Conservation (phyloP, 1,140 invertebrate genomes). For the Cydia pomonella region DNA sequence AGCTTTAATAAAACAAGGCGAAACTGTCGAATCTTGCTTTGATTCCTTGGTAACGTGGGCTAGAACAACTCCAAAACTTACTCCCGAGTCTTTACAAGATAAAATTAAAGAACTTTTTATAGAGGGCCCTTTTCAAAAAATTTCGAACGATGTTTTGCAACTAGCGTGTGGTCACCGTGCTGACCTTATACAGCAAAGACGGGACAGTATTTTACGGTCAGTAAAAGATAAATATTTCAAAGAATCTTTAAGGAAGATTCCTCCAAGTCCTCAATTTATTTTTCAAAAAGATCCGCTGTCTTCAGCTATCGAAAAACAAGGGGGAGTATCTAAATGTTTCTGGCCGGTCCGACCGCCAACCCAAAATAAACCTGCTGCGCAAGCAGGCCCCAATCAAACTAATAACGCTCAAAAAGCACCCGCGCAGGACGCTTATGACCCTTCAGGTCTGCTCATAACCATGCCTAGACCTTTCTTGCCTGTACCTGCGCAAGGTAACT, state of each 20-base stretch:
- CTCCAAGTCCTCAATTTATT: not conserved
- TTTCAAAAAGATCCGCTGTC: not conserved
- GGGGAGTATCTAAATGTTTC: conserved; percentile 4
- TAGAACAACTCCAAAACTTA: not conserved
- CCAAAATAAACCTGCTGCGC: not conserved
- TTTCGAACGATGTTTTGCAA: conserved; percentile 27
- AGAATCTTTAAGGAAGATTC: conserved; percentile 5
- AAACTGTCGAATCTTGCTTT: conserved; percentile 7
- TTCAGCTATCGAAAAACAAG: conserved; percentile 18
- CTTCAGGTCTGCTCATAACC: no score
- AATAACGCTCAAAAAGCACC: no score
- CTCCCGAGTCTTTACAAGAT: not conserved
- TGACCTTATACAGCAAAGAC: not conserved
- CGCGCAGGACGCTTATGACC: no score
- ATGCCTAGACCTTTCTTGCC: no score
- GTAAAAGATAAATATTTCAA: conserved; percentile 36
- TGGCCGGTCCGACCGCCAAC: not conserved
- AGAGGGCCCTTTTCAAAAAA: conserved; percentile 29
- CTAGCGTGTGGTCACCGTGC: conserved; percentile 31
- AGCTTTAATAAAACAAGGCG: conserved; percentile 20
- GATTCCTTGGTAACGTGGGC: not conserved
- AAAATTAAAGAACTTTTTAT: conserved; percentile 31
- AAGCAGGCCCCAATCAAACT: no score
- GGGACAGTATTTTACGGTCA: conserved; percentile 2
- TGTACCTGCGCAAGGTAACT: no score